Base-by-base conservation (phyloP, 2,888 invertebrate genomes). In the Sinotaia quadrata region DNA sequence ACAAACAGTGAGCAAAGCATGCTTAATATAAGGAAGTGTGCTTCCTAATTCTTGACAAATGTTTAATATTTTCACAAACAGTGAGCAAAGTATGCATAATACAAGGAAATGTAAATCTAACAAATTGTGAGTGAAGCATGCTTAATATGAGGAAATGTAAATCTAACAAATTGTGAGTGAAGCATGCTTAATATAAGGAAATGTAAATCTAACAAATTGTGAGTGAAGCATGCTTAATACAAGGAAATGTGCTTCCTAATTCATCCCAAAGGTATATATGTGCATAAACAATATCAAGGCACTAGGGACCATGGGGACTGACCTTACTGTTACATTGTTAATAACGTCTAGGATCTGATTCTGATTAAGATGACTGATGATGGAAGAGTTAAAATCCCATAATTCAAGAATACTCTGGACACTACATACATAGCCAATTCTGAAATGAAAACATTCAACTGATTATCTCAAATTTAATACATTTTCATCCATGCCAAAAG, bases 371-470 rank as follows among this genome's bases (percentile, higher is more conserved):
- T 57, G 57, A 21, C 73, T 51, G 21, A 85, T 82, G 4, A 71
- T 24, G 7, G 75, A 74, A 63, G 77, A 75, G 67, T 84, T 80
- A 71, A 77, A 81, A 1, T 58, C 58, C 84, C 84, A 85, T 27
- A 85, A 52, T 57, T 84, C 84, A 24, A 85, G 71, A 10, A 85
- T 41, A 70, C 81, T 80, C 52, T 68, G 74, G 8, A 80, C 76
- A 63, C 72, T 73, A 63, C 83, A 83, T 7, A 31, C 41, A 8
- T 57, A 62, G 7, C 79, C 81, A 49, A 77, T 73, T 47, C 81
- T 82, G 67, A 7, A 65, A 68, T 41, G 10, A 41, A 41, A 12
- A 12, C 15, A 15, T 15, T 12, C 41, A 41, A 15, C 41, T 41
- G 10, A 15, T 12, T 41, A 15, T 41, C 15, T 10, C 41, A 10